Evolutionary conservation across 1,140 invertebrate genomes (phyloP).

Genomic region (Anastrepha obliqua): DNA sequence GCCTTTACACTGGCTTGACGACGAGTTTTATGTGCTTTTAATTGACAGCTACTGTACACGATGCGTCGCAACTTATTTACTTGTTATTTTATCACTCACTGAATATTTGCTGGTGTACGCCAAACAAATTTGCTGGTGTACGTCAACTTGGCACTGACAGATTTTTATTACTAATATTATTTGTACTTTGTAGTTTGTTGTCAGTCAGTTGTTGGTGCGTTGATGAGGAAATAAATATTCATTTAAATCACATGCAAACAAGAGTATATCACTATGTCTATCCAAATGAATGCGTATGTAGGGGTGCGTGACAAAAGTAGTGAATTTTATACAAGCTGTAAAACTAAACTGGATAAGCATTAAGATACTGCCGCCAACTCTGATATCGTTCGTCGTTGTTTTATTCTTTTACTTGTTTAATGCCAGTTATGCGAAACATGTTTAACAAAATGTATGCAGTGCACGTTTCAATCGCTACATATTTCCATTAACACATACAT

Average conservation of each 20-base stretch:
- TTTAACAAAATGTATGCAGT: not conserved
- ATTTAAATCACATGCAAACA: conserved; percentile 27
- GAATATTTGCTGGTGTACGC: not conserved
- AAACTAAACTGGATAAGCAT: not conserved
- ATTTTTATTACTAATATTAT: conserved; percentile 33
- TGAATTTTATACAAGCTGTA: not conserved
- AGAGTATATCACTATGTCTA: not conserved
- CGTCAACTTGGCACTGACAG: not conserved
- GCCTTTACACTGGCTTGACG: not conserved
- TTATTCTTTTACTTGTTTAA: not conserved
- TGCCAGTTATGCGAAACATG: not conserved
- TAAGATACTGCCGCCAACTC: not conserved
- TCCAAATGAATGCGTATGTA: not conserved
- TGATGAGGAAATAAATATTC: conserved; percentile 47
- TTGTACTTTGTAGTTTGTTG: not conserved
- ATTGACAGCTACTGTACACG: not conserved
- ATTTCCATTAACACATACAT: not conserved
- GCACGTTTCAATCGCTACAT: not conserved
- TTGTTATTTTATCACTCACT: not conserved
- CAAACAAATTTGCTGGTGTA: not conserved
- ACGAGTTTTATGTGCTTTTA: not conserved
- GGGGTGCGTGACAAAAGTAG: not conserved
- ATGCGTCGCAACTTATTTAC: not conserved
- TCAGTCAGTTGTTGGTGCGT: not conserved
- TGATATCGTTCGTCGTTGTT: not conserved